These are phyloP conservation scores for Oreohelix idahoensis DNA, from an alignment of 1,140 invertebrate genomes.

Conservation along the genomic window DNA sequence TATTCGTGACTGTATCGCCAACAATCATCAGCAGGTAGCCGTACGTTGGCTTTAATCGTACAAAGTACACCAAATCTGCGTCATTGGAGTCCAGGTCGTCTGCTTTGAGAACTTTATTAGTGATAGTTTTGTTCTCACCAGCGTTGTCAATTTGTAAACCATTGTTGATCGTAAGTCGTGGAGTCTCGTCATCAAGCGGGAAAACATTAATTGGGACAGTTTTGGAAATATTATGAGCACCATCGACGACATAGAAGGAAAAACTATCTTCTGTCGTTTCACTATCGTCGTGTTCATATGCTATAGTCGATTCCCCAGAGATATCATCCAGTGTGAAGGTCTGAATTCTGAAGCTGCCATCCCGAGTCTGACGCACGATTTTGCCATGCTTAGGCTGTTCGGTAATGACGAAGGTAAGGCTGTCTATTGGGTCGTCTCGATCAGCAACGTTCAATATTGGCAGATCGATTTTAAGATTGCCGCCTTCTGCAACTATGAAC, in stretches of 20 bases:
- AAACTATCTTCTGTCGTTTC: constrained; percentile 71
- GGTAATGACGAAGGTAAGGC: constrained; percentile 67
- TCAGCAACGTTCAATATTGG: constrained; percentile 73
- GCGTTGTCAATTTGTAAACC: constrained; percentile 71
- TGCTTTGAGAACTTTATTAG: constrained; percentile 68
- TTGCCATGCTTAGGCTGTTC: constrained; percentile 70
- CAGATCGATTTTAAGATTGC: constrained; percentile 70
- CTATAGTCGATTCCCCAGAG: constrained; percentile 66
- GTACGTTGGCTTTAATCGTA: constrained; percentile 66
- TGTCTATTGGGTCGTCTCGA: constrained; percentile 70
- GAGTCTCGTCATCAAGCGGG: constrained; percentile 74
- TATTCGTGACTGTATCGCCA: constrained; percentile 52
- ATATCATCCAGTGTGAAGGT: constrained; percentile 71
- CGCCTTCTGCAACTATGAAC: constrained; percentile 73
- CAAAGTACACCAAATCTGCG: constrained; percentile 66
- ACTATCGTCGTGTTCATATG: constrained; percentile 73
- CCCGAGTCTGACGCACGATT: constrained; percentile 64
- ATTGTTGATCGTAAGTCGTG: constrained; percentile 70
- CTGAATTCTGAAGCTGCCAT: constrained; percentile 61
- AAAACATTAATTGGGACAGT: constrained; percentile 66
- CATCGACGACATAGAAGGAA: constrained; percentile 70
- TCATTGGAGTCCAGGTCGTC: constrained; percentile 72
- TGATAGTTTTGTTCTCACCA: constrained; percentile 69
- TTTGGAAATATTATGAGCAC: constrained; percentile 68
- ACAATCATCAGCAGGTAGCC: constrained; percentile 65